A percentile compares a stretch with the other conserved stretches of the same genome.
Evolutionary conservation across 2,888 invertebrate species (phyloP).

Genomic region (Pecten maximus): DNA sequence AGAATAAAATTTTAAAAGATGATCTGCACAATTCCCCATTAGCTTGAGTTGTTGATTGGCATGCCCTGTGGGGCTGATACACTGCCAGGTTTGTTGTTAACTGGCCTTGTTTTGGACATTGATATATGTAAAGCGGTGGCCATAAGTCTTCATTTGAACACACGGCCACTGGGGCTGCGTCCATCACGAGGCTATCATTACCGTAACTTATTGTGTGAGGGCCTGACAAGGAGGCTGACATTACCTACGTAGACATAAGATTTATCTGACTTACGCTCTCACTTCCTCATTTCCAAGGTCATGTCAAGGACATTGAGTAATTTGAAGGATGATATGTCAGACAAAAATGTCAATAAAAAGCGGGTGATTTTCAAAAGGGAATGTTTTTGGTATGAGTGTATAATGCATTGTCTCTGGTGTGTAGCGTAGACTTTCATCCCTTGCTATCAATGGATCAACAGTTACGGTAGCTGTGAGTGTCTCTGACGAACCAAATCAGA

Average conservation of each 20-base stretch:
- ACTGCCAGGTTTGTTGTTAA: background rate
- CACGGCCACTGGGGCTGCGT: background rate
- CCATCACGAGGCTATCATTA: slow-evolving; percentile 16
- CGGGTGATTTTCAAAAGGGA: background rate
- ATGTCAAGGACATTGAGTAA: slow-evolving; percentile 25
- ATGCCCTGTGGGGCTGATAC: background rate
- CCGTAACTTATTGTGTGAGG: slow-evolving; percentile 30
- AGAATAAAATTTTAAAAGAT: background rate
- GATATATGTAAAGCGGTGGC: background rate
- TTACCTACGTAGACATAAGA: background rate
- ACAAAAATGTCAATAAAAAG: slow-evolving; percentile 19
- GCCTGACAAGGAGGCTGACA: background rate
- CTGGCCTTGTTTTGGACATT: slow-evolving; percentile 7
- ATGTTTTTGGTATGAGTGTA: background rate
- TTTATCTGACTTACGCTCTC: background rate
- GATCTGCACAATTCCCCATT: background rate
- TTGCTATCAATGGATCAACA: background rate
- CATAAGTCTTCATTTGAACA: slow-evolving; percentile 35
- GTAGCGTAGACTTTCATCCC: background rate
- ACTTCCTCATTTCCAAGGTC: slow-evolving; percentile 32
- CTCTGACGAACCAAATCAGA: background rate
- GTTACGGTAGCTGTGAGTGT: background rate
- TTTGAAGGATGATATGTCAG: slow-evolving; percentile 35
- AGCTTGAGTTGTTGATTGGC: background rate
- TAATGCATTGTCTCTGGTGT: background rate